Base-by-base conservation (phyloP, 2,797 vertebrate genomes). In the Syndactyla subalaris region DNA sequence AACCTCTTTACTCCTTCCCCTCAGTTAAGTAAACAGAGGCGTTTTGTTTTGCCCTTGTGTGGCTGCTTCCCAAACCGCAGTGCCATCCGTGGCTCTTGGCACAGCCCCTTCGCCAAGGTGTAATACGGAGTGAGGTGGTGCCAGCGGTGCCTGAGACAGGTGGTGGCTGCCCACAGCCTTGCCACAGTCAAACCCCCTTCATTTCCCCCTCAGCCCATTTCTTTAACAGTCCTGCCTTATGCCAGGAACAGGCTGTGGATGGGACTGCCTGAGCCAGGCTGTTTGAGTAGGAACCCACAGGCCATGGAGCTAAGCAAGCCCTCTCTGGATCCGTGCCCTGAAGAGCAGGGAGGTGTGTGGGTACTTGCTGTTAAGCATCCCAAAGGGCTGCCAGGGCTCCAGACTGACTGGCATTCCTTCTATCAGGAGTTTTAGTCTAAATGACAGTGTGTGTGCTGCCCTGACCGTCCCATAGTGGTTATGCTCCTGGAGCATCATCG, bases 61-160 rank as follows among this genome's bases (percentile, higher is more conserved):
- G 81, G 85, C 45, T 76, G 89, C 63, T 89, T 34, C 87, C 72
- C 84, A 55, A 49, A 32, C 74, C 80, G 2, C 73, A 14, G 49
- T 12, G 48, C 55, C n/a, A 0, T 0, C 55, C n/a, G 0, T 0
- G 32, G 34, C 12, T 32, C 74, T 20, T 24, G 65, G 75, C 73
- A 1, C 41, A 22, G 74, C 29, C 65, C 74, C 19, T 22, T 6
- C 14, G 48, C 24, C 10, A 5, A 63, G 75, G 55, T 30, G 9
- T 14, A 3, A 19, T 24, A 46, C 2, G 7, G 12, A 39, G 34
- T 3, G 38, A 74, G 77, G 27, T 8, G 54, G 84, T 85, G 89
- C 34, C 48, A 5, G 34, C 1, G 9, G 8, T 48, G 54, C 34
- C 72, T 1, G 36, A 4, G 66, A 26, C 19, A 52, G 81, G 27